A percentile compares a stretch with the other conserved stretches of the same genome.
These are phyloP conservation scores for Poecilia picta DNA, from an alignment of 2,797 vertebrate species.

Conservation along the genomic window DNA sequence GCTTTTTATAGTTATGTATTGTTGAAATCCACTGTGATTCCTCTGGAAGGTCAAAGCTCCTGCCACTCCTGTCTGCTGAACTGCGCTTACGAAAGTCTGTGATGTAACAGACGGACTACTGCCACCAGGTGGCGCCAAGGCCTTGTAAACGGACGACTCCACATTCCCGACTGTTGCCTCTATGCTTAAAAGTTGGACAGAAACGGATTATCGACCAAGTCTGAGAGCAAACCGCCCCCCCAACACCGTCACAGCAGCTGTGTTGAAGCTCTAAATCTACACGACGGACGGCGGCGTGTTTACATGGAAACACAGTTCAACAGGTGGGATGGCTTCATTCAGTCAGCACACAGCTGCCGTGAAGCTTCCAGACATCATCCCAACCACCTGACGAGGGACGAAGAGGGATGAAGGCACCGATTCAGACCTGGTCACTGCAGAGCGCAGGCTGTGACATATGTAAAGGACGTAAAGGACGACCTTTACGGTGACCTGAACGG, in stretches of 20 bases:
- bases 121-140: slow-evolving; percentile 68
- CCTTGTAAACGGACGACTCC: not conserved
- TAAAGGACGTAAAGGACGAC: no score
- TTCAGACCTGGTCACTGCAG: not conserved
- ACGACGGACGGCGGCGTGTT: slow-evolving; percentile 12
- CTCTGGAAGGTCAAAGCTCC: not conserved
- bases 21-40: not conserved
- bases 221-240: slow-evolving; percentile 8
- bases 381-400: not conserved
- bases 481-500: slow-evolving; percentile 5
- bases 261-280: slow-evolving; percentile 18
- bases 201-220: slow-evolving; percentile 5
- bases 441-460: not conserved
- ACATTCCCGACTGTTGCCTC: not conserved
- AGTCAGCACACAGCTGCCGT: not conserved
- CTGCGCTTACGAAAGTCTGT: slow-evolving; percentile 43
- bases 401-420: not conserved
- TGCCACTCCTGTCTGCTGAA: slow-evolving; percentile 16
- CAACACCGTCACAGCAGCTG: slow-evolving; percentile 11
- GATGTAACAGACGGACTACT: slow-evolving; percentile 3
- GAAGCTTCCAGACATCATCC: slow-evolving; percentile 13
- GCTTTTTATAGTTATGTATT: not conserved
- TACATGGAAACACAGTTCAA: not conserved
- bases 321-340: not conserved
- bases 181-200: not conserved